Base-by-base conservation (phyloP, 2,113 vertebrate species). In the Limnothrissa miodon region DNA sequence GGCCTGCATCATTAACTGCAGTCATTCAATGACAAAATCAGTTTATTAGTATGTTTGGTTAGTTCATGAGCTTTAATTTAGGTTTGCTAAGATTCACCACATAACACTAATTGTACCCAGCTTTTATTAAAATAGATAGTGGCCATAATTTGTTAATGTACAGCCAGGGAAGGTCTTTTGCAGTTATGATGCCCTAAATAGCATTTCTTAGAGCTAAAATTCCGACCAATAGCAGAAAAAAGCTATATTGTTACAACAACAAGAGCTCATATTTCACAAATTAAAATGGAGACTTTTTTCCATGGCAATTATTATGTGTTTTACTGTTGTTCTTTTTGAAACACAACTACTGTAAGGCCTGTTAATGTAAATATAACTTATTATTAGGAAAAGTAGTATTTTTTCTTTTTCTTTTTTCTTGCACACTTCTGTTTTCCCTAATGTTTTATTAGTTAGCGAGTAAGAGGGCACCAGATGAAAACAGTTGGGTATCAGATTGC, bases 401-500 rank as follows among this genome's bases (percentile, higher is more conserved):
- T 86, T 39, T 82, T 17, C 66, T 79, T 42, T 74, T 36, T n/a
- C 81, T 81, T 79, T 48, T 78, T 87, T 39, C 83, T 74, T 80
- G 59, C 21, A 46, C 21, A 33, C 80, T 84, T 62, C 81, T 85
- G 80, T 81, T 86, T 44, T 83, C 39, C 70, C 80, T 25, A 33
- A 82, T 86, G 82, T 83, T 83, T 82, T 29, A 81, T 74, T 66
- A 59, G 81, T 81, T 80, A 79, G 44, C 19, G 13, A 45, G 56
- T 39, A 56, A 45, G 80, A 83, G 36, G 44, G 78, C 74, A 48
- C 85, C 81, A 83, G 78, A 25, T 36, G 45, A 82, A 81, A 84
- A n/a, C 85, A 81, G 85, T 82, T 33, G 81, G 81, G 83, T 56
- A 39, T 85, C 82, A 66, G 84, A 81, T 81, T 87, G 42, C 23